Conservation (phyloP, 2,797 vertebrate species). For the Megaceryle alcyon region DNA sequence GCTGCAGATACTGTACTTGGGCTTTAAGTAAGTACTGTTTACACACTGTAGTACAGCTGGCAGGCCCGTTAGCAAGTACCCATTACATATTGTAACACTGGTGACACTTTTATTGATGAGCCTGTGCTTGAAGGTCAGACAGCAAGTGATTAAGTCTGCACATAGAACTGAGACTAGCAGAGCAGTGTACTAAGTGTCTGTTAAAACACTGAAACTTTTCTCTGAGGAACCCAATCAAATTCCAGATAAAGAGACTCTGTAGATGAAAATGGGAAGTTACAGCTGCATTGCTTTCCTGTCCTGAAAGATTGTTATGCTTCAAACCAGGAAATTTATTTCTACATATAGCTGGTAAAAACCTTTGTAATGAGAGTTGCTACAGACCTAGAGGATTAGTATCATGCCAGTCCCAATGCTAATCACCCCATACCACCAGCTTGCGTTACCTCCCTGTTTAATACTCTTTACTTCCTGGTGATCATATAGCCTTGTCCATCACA, state of each 20-base stretch:
- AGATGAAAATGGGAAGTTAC: neutral
- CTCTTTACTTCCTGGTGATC: neutral
- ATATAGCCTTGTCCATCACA: neutral
- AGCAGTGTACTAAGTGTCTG: neutral
- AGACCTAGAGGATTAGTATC: neutral
- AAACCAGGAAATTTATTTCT: neutral
- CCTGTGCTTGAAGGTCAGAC: neutral
- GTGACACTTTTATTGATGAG: neutral
- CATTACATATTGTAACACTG: neutral
- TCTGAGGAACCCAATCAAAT: neutral
- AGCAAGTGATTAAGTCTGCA: neutral
- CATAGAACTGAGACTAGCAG: neutral
- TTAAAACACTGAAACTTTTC: neutral
- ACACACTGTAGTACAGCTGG: neutral
- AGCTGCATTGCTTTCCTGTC: neutral
- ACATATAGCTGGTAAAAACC: neutral
- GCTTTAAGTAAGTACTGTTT: conserved; percentile 86
- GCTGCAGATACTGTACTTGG: conserved; percentile 89
- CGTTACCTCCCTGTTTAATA: neutral
- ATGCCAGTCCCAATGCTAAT: neutral
- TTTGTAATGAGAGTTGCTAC: neutral
- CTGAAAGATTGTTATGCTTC: neutral
- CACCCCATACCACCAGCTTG: neutral
- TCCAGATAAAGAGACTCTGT: neutral
- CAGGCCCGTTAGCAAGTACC: neutral